Evolutionary conservation across 2,888 invertebrate species (phyloP).

Genomic region (Protula sp.): DNA sequence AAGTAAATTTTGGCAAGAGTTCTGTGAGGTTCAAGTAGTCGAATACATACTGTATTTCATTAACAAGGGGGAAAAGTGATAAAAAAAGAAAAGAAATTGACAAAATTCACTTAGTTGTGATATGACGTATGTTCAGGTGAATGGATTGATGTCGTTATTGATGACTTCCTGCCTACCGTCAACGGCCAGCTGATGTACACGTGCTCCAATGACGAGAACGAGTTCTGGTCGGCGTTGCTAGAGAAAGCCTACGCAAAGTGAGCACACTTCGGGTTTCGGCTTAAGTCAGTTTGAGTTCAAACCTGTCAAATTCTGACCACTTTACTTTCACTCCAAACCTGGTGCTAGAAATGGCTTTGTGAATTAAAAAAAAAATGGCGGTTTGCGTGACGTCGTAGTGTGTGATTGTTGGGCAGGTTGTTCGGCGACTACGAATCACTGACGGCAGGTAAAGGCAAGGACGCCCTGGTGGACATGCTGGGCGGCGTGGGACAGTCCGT

Average conservation of each 20-base stretch:
- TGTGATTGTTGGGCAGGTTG: too few relatives aligned
- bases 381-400: too few relatives aligned
- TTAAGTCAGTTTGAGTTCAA: too few relatives aligned
- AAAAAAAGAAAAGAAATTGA: too few relatives aligned
- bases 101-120: too few relatives aligned
- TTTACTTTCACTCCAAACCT: not conserved
- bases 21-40: too few relatives aligned
- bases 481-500: slow-evolving; percentile 61
- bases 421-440: slow-evolving; percentile 61
- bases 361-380: too few relatives aligned
- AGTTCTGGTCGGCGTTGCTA: slow-evolving; percentile 62
- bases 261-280: slow-evolving; percentile 29
- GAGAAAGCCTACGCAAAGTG: slow-evolving; percentile 66
- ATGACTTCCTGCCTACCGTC: slow-evolving; percentile 58
- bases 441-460: slow-evolving; percentile 61
- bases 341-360: too few relatives aligned
- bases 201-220: slow-evolving; percentile 58
- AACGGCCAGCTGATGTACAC: slow-evolving; percentile 59
- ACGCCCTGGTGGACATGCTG: slow-evolving; percentile 62
- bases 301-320: too few relatives aligned
- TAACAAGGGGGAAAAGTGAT: too few relatives aligned
- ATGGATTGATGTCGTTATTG: slow-evolving; percentile 61
- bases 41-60: too few relatives aligned
- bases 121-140: slow-evolving; percentile 52
- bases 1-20: too few relatives aligned